A percentile compares a stretch with the other conserved stretches of the same genome.
Conservation (phyloP, 2,113 vertebrate species). For the Hippolais icterina region DNA sequence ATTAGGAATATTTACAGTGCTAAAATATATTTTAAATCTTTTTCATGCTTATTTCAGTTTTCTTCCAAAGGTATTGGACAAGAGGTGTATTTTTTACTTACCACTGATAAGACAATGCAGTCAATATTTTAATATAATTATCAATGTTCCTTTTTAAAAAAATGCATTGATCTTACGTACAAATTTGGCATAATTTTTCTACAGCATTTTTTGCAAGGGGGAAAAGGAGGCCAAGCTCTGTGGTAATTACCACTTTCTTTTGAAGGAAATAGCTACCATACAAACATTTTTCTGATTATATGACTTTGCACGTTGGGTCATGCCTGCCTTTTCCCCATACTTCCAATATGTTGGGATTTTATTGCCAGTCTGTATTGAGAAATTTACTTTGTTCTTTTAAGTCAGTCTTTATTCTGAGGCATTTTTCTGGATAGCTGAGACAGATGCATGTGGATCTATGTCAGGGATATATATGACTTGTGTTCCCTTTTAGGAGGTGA, state of each 20-base stretch:
- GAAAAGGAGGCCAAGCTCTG: not conserved
- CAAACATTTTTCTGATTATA: not conserved
- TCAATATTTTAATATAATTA: not conserved
- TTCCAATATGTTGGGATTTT: not conserved
- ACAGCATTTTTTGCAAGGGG: not conserved
- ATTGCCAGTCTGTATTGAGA: not conserved
- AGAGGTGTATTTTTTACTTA: not conserved
- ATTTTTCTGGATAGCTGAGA: not conserved
- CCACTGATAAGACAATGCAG: not conserved
- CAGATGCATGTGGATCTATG: not conserved
- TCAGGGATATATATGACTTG: not conserved
- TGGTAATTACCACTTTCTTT: not conserved
- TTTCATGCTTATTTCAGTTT: not conserved
- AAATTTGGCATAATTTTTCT: not conserved
- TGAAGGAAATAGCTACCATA: not conserved
- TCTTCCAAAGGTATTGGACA: not conserved
- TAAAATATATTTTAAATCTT: not conserved
- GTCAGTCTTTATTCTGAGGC: not conserved
- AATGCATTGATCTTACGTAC: not conserved
- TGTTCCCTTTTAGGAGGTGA: not conserved
- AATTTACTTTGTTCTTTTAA: not conserved
- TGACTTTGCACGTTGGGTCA: not conserved
- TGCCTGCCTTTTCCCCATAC: not conserved
- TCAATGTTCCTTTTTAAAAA: not conserved
- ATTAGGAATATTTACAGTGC: not conserved